Evolutionary conservation across 2,797 vertebrate genomes (phyloP), one percentile per base, ranked within the genome.

Genomic region (Gambusia yucatana): DNA sequence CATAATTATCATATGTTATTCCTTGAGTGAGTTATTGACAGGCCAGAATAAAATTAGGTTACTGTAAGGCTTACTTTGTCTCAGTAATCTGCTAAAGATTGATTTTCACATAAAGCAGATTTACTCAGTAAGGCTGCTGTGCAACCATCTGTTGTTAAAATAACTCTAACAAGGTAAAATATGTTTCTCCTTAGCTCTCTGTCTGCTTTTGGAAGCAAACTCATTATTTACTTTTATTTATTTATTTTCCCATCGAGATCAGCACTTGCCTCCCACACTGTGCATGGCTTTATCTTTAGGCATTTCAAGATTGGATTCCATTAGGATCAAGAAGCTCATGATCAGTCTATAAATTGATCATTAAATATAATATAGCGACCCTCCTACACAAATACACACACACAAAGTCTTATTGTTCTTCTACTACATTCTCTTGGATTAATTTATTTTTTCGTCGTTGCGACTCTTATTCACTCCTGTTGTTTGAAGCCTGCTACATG

Each of bases 11-110:
- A 44, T 44, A 28, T 1, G 22, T 28, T 44, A 70, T 28, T 43
- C 39, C 10, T 28, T 36, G 46, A 81, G 44, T 67, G 36, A 65
- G 57, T 72, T 77, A 72, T 77, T 63, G 75, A 76, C 39, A 71
- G 36, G 63, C 71, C 47, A 73, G 41, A 25, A 73, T 73, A 39
- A 78, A 70, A 44, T 70, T 47, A 65, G 46, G 43, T 36, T 46
- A 61, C 59, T 33, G 55, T 48, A 48, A 46, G 30, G 13, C 47
- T 61, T 59, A 22, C 44, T 46, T 36, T 25, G 44, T 48, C 55
- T 65, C 28, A 44, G 39, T 44, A 28, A 57, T 75, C 73, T 44
- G 55, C 41, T 59, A 75, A 61, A 44, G 55, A 46, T 75, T 61
- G 36, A 70, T 70, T 70, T 70, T 70, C 25, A 44, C 67, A 70